Base-by-base conservation (phyloP, 2,797 vertebrate species). In the Sebastiscus tertius region DNA sequence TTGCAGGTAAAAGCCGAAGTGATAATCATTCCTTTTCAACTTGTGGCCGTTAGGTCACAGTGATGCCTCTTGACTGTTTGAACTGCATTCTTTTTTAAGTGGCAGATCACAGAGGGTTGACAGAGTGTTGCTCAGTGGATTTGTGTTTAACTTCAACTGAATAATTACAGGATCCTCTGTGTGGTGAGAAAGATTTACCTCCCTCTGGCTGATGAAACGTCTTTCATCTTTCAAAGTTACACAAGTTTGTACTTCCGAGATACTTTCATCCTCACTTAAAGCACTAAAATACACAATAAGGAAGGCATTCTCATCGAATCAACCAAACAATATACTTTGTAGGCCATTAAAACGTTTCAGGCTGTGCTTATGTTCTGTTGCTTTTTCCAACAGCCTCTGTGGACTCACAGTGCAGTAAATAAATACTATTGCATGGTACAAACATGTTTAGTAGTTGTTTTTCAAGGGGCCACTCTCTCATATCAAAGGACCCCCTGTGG, bases 391-490 rank as follows among this genome's bases (percentile, higher is more conserved):
- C 72, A 20, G 2, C 4, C 24, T 69, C 34, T 46, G 36, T 75
- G 68, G 39, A 34, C 18, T 65, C 8, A 4, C 33, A 61, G 49
- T 54, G n/a, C 14, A 14, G 36, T 49, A 60, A 76, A 66, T 67
- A 2, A 64, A 63, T 39, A 59, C 7, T 55, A 54, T 27, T 13
- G 12, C n/a, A 52, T 60, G 70, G 63, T 27, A 66, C 27, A 83
- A 79, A 82, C 63, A 82, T 82, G 72, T 67, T 54, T 54, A 72
- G 54, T 9, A 20, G 60, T 49, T 79, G 69, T 88, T 82, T 77
- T 80, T 70, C 59, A 56, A 61, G 49, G 11, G 72, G 20, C 55
- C 54, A 26, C 52, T 60, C 52, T 68, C 2, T 26, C 14, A 72
- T 85, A 78, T 76, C 60, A 81, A 81, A 84, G 29, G 27, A 49